Percentiles rank a stretch among this genome's conserved stretches.
Conservation (phyloP, 2,113 vertebrate genomes). For the Notothenia rossii region DNA sequence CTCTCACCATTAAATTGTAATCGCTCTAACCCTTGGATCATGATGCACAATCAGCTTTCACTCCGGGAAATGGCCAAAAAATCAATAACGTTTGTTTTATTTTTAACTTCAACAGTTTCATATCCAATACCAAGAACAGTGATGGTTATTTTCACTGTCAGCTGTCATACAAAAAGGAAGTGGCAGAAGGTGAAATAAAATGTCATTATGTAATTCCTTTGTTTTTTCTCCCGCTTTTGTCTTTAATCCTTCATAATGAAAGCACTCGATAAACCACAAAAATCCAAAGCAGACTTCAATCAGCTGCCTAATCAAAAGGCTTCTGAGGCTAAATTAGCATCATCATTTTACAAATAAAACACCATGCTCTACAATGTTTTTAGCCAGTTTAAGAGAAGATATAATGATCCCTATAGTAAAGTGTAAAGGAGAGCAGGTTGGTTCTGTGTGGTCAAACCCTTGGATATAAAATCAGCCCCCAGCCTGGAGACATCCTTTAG, state of each 20-base stretch:
- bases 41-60: not conserved
- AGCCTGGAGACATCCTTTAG: conserved; percentile 58
- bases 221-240: conserved; percentile 17
- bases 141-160: not conserved
- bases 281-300: conserved; percentile 23
- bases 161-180: not conserved
- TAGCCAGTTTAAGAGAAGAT: not conserved
- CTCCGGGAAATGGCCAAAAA: not conserved
- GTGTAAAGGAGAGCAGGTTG: conserved; percentile 5
- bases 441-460: conserved; percentile 32
- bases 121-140: not conserved
- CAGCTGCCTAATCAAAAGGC: conserved; percentile 37
- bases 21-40: not conserved
- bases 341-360: conserved; percentile 25
- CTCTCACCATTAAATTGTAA: conserved; percentile 24
- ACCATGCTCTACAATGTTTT: conserved; percentile 19
- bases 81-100: not conserved
- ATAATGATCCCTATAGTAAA: conserved; percentile 6
- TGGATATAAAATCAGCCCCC: conserved; percentile 55
- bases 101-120: not conserved
- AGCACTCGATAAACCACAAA: conserved; percentile 15
- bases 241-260: conserved; percentile 18
- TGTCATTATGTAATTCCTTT: conserved; percentile 19
- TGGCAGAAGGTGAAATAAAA: conserved; percentile 23
- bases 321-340: conserved; percentile 24